These are phyloP conservation scores for Chironomus striatipennis DNA, from an alignment of 1,140 invertebrate species.

Conservation along the genomic window DNA sequence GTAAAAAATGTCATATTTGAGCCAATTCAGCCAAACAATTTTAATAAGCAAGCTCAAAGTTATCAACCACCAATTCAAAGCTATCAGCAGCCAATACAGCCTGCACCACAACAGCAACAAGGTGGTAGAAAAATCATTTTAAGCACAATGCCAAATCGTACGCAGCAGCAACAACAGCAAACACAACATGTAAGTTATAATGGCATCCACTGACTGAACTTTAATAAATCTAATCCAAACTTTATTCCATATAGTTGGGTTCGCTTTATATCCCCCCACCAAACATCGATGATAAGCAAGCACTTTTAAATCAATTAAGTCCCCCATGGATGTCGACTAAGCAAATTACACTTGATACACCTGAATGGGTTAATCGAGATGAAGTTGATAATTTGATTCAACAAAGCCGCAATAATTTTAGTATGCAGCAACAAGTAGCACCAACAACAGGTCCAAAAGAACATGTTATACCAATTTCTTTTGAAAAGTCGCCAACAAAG, in stretches of 20 bases:
- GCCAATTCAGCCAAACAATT: slow-evolving; percentile 28
- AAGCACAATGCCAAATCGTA: slow-evolving; percentile 30
- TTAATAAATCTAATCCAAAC: background rate
- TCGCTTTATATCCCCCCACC: slow-evolving; percentile 37
- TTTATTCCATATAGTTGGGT: slow-evolving; percentile 32
- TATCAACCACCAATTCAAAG: slow-evolving; percentile 29
- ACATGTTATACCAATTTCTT: slow-evolving; percentile 44
- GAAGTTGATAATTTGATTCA: slow-evolving; percentile 10
- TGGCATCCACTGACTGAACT: background rate
- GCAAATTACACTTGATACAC: slow-evolving; percentile 28
- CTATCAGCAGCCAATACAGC: slow-evolving; percentile 30
- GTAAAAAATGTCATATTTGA: slow-evolving; percentile 34
- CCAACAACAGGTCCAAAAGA: slow-evolving; percentile 30
- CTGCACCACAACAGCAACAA: slow-evolving; percentile 28
- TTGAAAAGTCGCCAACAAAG: slow-evolving; percentile 40
- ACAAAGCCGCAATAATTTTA: background rate
- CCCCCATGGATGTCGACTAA: slow-evolving; percentile 29
- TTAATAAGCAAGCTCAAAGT: slow-evolving; percentile 28
- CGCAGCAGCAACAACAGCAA: slow-evolving; percentile 30
- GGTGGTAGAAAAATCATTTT: slow-evolving; percentile 27
- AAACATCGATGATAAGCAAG: background rate
- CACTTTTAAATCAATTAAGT: background rate
- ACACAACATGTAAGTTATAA: slow-evolving; percentile 26
- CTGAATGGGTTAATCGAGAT: slow-evolving; percentile 26
- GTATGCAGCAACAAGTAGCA: background rate